phyloP scores from a whole-genome alignment of 2,113 vertebrate genomes.

The Silurus glanis region DNA sequence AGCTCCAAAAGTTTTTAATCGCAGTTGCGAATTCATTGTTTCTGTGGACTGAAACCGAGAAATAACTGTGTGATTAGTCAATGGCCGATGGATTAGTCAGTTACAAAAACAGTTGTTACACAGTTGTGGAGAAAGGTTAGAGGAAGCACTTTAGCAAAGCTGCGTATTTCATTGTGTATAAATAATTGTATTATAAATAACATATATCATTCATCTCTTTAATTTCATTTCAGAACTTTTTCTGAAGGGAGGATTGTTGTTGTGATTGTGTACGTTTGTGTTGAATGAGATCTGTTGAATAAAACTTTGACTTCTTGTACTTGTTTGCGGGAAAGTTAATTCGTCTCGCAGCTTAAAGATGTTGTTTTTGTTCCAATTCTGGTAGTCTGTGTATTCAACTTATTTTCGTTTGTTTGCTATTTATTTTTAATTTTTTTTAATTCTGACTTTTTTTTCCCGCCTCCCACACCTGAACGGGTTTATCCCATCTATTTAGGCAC shows the following conservation, averaged over 20 bases:
- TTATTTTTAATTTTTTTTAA: neutral
- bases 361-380: neutral
- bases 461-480: too few relatives aligned
- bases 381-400: neutral
- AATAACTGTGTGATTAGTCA: neutral
- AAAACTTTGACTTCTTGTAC: neutral
- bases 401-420: neutral
- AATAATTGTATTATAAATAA: neutral
- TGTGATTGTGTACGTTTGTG: neutral
- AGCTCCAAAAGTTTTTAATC: too few relatives aligned
- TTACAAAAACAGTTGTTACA: neutral
- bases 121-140: neutral
- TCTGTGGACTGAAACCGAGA: too few relatives aligned
- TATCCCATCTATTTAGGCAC: neutral
- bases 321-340: neutral
- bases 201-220: neutral
- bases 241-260: neutral
- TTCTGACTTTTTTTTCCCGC: neutral
- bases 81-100: neutral
- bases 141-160: neutral
- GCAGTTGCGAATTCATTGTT: too few relatives aligned
- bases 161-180: neutral
- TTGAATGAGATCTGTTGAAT: neutral
- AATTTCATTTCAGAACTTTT: too few relatives aligned
- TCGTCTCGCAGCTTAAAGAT: neutral